Evolutionary conservation across 2,888 invertebrate genomes (phyloP), one percentile per base, ranked within the genome.

Genomic region (Drosophila peninsularis): DNA sequence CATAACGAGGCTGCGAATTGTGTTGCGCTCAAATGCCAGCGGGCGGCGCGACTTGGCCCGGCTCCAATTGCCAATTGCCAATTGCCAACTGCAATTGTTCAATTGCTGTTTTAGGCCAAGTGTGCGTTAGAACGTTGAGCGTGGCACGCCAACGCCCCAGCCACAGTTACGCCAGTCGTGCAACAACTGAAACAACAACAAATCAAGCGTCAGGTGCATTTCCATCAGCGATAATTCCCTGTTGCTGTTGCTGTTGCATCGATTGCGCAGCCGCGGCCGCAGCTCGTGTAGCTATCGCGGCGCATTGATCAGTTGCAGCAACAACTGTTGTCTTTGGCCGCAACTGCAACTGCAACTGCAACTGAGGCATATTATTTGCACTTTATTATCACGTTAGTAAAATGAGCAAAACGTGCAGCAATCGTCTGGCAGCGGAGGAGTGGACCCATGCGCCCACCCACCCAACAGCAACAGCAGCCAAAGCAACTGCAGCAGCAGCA

Each of bases 331-430:
- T 78, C 80, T 81, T 58, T 61, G 72, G 73, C 52, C 39, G 66
- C 67, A 74, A 78, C 57, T 57, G 73, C 75, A 63, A 74, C 77
- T 71, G 72, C 75, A 63, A 74, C 80, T 76, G 71, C 75, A 63
- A 72, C 80, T 85, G 72, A 89, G 83, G 85, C 90, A 91, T 92
- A 90, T 92, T 92, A 92, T 92, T 92, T 92, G 92, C 92, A 92
- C 92, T 91, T 91, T 92, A 92, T 92, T 92, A 92, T 91, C 92
- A 90, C 91, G 91, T 91, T 91, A 91, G 89, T 85, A 81, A 90
- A 90, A 90, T 90, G 88, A 90, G 84, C 77, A 84, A 89, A 90
- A 91, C 89, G 88, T 89, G 89, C 88, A 88, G 80, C 73, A 61
- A 71, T 71, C 79, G 74, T 55, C 62, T 44, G 17, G 66, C 14